Evolutionary conservation across 2,888 invertebrate species (phyloP).

Genomic region (Noctua fimbriata): DNA sequence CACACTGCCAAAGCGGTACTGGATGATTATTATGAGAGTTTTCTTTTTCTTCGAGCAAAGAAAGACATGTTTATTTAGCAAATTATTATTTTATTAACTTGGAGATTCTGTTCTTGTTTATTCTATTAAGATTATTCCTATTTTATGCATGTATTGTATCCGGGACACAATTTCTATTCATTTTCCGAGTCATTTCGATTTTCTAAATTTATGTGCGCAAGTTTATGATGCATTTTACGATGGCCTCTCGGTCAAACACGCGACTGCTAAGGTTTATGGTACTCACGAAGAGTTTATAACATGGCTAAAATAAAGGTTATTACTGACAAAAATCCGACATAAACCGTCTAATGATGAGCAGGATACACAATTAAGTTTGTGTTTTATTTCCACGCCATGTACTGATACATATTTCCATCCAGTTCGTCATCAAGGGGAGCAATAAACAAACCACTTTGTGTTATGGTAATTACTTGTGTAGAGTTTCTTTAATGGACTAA

Average conservation of each 20-base stretch:
- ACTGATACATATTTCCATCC: constrained; percentile 69
- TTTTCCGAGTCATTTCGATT: constrained; percentile 81
- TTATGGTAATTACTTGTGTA: constrained; percentile 85
- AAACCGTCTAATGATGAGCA: constrained; percentile 48
- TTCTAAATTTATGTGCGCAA: constrained; percentile 84
- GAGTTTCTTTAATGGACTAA: constrained; percentile 87
- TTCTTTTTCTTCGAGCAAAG: constrained; percentile 73
- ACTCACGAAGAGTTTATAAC: constrained; percentile 83
- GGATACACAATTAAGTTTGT: constrained; percentile 53
- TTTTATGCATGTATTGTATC: constrained; percentile 53
- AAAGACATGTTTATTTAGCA: constrained; percentile 63
- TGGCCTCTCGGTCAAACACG: constrained; percentile 87
- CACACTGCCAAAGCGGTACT: constrained; percentile 80
- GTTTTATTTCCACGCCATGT: constrained; percentile 63
- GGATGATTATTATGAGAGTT: constrained; percentile 79
- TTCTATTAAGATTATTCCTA: constrained; percentile 49
- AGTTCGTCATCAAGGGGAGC: constrained; percentile 77
- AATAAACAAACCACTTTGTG: constrained; percentile 82
- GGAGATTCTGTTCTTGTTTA: constrained; percentile 44
- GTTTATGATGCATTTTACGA: constrained; percentile 88
- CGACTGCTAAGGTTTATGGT: constrained; percentile 83
- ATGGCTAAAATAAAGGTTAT: constrained; percentile 80
- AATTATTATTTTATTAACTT: constrained; percentile 62
- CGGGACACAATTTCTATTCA: constrained; percentile 73
- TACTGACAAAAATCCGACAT: constrained; percentile 63